These are phyloP conservation scores for Cyrtodaria siliqua DNA, from an alignment of 2,888 invertebrate genomes.

Conservation along the genomic window DNA sequence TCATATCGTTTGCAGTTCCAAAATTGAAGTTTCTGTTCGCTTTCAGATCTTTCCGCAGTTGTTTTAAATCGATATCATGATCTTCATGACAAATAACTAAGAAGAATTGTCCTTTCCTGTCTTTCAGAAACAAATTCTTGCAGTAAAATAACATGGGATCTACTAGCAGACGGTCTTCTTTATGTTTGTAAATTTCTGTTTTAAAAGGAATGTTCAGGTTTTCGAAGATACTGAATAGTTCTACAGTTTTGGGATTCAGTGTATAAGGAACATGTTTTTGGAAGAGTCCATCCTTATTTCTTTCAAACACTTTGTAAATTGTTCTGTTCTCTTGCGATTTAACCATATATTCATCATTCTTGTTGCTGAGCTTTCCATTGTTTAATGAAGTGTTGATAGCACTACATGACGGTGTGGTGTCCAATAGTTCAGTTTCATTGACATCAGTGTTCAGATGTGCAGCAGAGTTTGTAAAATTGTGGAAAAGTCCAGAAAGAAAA, in stretches of 20 bases:
- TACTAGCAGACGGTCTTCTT: conserved; percentile 32
- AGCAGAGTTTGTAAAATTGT: neutral
- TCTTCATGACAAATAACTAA: conserved; percentile 71
- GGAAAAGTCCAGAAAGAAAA: conserved; percentile 8
- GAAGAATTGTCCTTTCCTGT: conserved; percentile 74
- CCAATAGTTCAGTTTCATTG: neutral
- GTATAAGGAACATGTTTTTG: conserved; percentile 5
- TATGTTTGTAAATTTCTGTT: conserved; percentile 57
- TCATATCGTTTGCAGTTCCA: conserved; percentile 67
- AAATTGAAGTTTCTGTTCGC: conserved; percentile 77
- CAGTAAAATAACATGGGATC: conserved; percentile 67
- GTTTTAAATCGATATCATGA: conserved; percentile 64
- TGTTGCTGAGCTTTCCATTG: too few species aligned
- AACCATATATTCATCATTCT: too few species aligned
- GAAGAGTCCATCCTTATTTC: neutral
- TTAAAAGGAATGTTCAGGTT: conserved; percentile 52
- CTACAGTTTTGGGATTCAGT: conserved; percentile 25
- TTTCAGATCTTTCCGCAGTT: conserved; percentile 61
- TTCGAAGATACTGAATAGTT: conserved; percentile 42
- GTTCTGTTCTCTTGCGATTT: neutral
- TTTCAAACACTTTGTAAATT: neutral
- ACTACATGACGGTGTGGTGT: too few species aligned
- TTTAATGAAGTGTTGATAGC: too few species aligned
- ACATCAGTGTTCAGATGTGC: neutral
- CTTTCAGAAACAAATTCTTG: conserved; percentile 78